These are phyloP conservation scores for Portevinia maculata DNA, from an alignment of 2,888 invertebrate genomes.

Conservation along the genomic window DNA sequence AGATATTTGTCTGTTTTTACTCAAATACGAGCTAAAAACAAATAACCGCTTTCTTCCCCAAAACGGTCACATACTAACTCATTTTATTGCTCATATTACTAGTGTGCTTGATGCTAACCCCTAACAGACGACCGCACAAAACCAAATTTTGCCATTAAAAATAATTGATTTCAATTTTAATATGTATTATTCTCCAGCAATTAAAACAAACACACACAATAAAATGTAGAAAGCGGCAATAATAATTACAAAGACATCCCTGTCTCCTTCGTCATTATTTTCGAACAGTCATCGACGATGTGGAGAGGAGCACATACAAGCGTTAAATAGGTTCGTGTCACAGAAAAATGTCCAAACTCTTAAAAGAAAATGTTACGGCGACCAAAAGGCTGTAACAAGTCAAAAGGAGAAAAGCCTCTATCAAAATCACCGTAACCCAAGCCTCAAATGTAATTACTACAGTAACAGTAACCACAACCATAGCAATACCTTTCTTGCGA, in stretches of 20 bases:
- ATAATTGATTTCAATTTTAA: conserved; percentile 68
- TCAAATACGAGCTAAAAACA: too few relatives aligned
- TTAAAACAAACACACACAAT: conserved; percentile 60
- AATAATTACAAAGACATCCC: conserved; percentile 71
- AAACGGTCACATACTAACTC: not conserved
- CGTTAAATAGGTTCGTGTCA: conserved; percentile 34
- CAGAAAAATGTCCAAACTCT: conserved; percentile 36
- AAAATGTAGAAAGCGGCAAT: conserved; percentile 67
- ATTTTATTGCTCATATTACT: too few relatives aligned
- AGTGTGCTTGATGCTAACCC: conserved; percentile 18
- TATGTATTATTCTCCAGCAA: conserved; percentile 69
- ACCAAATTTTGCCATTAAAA: conserved; percentile 52
- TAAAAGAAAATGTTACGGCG: conserved; percentile 34
- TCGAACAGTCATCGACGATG: conserved; percentile 66
- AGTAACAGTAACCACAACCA: conserved; percentile 11
- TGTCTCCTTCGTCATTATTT: conserved; percentile 73
- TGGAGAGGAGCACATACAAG: conserved; percentile 37
- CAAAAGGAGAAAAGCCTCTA: conserved; percentile 13
- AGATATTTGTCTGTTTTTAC: too few relatives aligned
- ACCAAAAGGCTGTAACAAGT: conserved; percentile 18
- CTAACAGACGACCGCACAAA: conserved; percentile 9
- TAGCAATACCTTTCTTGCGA: conserved; percentile 57
- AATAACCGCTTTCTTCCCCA: not conserved
- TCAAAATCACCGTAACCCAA: conserved; percentile 11
- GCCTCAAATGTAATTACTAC: conserved; percentile 26